Evolutionary conservation across 1,140 invertebrate genomes (phyloP), one percentile per base, ranked within the genome.

Genomic region (Luehdorfia chinensis): DNA sequence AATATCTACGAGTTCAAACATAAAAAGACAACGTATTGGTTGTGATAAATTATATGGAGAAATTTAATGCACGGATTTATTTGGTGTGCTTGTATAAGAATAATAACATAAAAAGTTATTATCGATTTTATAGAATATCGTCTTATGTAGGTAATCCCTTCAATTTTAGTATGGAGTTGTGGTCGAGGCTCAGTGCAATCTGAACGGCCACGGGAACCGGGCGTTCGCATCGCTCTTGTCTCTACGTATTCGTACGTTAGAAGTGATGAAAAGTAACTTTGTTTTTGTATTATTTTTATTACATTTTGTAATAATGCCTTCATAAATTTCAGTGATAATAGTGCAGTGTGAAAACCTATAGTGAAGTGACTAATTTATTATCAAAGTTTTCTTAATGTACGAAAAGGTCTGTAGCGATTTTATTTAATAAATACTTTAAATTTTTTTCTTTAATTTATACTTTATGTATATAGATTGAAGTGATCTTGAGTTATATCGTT

Each of bases 131-230:
- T n/a, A n/a, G n/a, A n/a, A n/a, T n/a, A n/a, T n/a, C n/a, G n/a
- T n/a, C n/a, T n/a, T n/a, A n/a, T n/a, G n/a, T n/a, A n/a, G n/a
- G n/a, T n/a, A n/a, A n/a, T n/a, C n/a, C n/a, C n/a, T n/a, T n/a
- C n/a, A n/a, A n/a, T n/a, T n/a, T n/a, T n/a, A n/a, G n/a, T n/a
- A 13, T 41, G 14, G 8, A 41, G 21, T 27, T 27, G 12, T 6
- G 21, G 2, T 11, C 8, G 37, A 27, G 13, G 21, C 28, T 60
- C 60, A 70, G 66, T 70, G 50, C 54, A 62, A 50, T 33, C 31
- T 13, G 19, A 34, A 28, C 63, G 16, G 23, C 45, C 47, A 21
- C 30, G 32, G 48, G 15, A 45, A 27, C 49, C 58, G 60, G 58
- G 39, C 60, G 63, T 28, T 47, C 52, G 59, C 31, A 16, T n/a